Conservation (phyloP, 2,113 vertebrate genomes). For the Daubentonia madagascariensis region DNA sequence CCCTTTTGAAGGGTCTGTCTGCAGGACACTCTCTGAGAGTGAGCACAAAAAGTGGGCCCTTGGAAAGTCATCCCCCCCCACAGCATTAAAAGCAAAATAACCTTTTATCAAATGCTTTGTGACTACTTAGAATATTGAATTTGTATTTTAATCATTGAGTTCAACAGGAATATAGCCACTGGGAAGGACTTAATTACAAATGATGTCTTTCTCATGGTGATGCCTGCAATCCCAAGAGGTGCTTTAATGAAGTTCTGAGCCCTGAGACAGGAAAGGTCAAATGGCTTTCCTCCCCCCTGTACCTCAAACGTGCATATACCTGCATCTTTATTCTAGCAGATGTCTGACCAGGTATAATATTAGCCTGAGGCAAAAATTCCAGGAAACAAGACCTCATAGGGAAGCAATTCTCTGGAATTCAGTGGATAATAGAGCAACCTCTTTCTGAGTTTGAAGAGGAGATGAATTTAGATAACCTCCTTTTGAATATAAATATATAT, state of each 20-base stretch:
- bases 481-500: constrained; percentile 26
- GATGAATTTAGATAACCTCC: constrained; percentile 27
- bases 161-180: constrained; percentile 67
- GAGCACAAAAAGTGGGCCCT: neutral
- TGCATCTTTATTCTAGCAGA: constrained; percentile 61
- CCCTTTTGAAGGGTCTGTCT: constrained; percentile 64
- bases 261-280: constrained; percentile 64
- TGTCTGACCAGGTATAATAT: constrained; percentile 65
- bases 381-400: constrained; percentile 30
- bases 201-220: constrained; percentile 43
- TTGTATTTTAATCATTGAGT: constrained; percentile 71
- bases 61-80: neutral
- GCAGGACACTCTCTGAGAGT: constrained; percentile 6
- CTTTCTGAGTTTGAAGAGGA: constrained; percentile 27
- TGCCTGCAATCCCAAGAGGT: constrained; percentile 23
- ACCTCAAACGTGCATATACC: neutral
- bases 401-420: constrained; percentile 53
- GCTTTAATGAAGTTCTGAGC: constrained; percentile 59
- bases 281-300: neutral
- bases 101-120: constrained; percentile 68
- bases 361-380: constrained; percentile 70
- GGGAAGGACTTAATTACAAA: constrained; percentile 75
- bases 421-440: constrained; percentile 19
- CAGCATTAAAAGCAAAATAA: constrained; percentile 48
- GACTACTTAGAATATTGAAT: constrained; percentile 66